phyloP scores from a whole-genome alignment of 2,113 vertebrate species.

The Grammomys surdaster region DNA sequence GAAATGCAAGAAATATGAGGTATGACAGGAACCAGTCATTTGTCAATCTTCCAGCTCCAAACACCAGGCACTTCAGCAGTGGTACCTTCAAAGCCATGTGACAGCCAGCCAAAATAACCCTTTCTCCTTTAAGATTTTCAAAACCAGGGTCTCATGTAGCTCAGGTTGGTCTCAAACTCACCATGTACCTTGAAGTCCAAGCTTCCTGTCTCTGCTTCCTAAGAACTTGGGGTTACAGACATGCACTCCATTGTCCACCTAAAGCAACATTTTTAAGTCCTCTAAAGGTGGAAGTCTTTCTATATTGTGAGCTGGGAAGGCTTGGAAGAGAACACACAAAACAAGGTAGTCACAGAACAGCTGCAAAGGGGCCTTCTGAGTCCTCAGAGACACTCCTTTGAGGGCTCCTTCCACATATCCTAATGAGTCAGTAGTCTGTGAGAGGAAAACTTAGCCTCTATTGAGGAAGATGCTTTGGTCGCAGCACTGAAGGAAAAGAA shows the following conservation, averaged over 20 bases:
- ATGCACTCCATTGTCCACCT: background rate
- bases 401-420: too few relatives aligned
- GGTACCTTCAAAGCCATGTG: background rate
- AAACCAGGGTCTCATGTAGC: background rate
- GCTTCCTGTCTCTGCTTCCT: background rate
- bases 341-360: rapidly evolving
- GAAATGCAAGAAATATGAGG: background rate
- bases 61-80: background rate
- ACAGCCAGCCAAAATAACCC: too few relatives aligned
- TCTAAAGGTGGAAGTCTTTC: background rate
- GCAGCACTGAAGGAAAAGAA: background rate
- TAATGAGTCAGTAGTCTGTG: background rate
- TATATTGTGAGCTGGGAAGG: background rate
- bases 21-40: background rate
- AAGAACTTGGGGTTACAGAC: background rate
- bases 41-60: background rate
- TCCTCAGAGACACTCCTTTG: background rate
- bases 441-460: background rate
- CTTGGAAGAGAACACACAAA: background rate
- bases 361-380: background rate
- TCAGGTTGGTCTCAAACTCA: background rate
- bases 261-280: background rate
- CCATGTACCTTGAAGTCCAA: background rate
- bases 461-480: background rate
- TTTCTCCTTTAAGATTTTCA: background rate